Evolutionary conservation across 2,113 vertebrate species (phyloP).

Genomic region (Sylvietta virens): DNA sequence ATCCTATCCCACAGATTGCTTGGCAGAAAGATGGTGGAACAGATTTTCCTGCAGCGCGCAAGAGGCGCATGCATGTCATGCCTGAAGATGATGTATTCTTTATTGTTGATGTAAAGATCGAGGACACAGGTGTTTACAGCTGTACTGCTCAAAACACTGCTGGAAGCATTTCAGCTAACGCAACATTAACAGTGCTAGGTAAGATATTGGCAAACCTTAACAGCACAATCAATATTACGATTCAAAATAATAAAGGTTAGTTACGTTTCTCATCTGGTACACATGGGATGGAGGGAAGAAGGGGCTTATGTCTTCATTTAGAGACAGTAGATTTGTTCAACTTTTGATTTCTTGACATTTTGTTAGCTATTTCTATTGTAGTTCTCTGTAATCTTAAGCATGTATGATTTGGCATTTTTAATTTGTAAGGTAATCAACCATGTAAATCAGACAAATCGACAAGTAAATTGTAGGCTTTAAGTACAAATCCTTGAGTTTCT

Average conservation of each 20-base stretch:
- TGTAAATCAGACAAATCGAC: background rate
- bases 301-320: background rate
- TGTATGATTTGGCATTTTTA: background rate
- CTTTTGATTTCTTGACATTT: background rate
- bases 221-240: background rate
- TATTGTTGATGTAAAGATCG: slow-evolving; percentile 91
- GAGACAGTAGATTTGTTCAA: background rate
- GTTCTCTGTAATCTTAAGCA: background rate
- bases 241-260: background rate
- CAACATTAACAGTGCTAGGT: slow-evolving; percentile 93
- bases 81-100: slow-evolving; percentile 97
- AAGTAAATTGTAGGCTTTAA: background rate
- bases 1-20: slow-evolving; percentile 92
- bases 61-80: slow-evolving; percentile 98
- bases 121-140: slow-evolving; percentile 92
- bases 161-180: slow-evolving; percentile 90
- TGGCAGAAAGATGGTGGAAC: slow-evolving; percentile 98
- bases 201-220: background rate
- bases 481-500: background rate
- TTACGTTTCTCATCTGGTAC: background rate
- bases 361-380: background rate
- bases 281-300: background rate
- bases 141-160: slow-evolving; percentile 96
- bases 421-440: background rate
- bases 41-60: slow-evolving; percentile 92